Conservation (phyloP, 2,113 vertebrate species). For the Suricata suricatta region DNA sequence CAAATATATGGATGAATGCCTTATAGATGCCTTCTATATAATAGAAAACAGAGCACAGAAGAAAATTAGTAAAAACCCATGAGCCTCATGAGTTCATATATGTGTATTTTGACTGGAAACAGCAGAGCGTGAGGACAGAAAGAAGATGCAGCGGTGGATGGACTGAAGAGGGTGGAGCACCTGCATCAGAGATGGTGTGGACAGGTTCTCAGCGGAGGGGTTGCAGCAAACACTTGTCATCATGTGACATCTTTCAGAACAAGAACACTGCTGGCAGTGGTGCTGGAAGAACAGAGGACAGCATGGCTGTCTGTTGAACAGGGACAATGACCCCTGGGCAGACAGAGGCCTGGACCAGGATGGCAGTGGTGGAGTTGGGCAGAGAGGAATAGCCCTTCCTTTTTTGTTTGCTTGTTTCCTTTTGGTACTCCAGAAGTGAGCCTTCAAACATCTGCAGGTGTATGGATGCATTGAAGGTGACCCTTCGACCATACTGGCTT, state of each 20-base stretch:
- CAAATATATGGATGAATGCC: not conserved
- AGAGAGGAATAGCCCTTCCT: too few relatives aligned
- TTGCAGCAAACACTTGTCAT: not conserved
- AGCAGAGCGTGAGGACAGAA: not conserved
- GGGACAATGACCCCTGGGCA: not conserved
- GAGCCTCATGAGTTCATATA: not conserved
- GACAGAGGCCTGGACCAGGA: not conserved
- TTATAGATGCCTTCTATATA: not conserved
- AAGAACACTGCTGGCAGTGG: not conserved
- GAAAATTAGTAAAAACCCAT: not conserved
- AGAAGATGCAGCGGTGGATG: too few relatives aligned
- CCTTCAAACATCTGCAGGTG: not conserved
- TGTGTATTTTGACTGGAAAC: not conserved
- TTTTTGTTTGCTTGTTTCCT: not conserved
- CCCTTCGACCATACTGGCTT: not conserved
- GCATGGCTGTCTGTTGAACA: too few relatives aligned
- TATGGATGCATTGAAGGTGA: not conserved
- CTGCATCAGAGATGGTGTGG: too few relatives aligned
- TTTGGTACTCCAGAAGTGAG: not conserved
- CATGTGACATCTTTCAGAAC: not conserved
- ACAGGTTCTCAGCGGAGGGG: not conserved
- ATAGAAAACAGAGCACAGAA: not conserved
- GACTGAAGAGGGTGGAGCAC: rapidly evolving
- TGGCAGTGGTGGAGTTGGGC: not conserved
- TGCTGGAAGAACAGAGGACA: rapidly evolving